Evolutionary conservation across 2,888 invertebrate genomes (phyloP), one percentile per base, ranked within the genome.

Genomic region (Catocala nupta): DNA sequence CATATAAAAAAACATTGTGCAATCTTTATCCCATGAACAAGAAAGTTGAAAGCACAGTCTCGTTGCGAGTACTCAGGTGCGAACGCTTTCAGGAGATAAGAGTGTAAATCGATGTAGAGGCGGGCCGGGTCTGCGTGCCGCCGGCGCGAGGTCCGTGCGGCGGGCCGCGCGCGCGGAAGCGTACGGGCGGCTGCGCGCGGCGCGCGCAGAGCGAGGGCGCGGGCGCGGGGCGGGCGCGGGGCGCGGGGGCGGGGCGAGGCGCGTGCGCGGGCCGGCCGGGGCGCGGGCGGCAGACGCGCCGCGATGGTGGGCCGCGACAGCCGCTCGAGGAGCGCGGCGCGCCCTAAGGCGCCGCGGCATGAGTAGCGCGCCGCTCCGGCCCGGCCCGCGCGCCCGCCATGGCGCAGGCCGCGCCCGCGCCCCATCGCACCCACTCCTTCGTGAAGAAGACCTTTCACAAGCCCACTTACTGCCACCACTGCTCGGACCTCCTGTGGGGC

Each of bases 401-500:
- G 93, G 93, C 93, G 93, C 94, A 93, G 93, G 93, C 93, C 93
- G 93, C 92, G 93, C 95, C 94, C 94, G 95, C 95, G 95, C 95
- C 95, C 90, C 95, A 95, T 93, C 94, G 94, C 94, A 95, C 95
- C 92, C 99, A 99, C 96, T 98, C 97, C 96, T 99, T 99, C 97
- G 97, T 97, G 95, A 99, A 99, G 97, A 99, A 99, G 96, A 99
- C 99, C 95, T 99, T 99, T 96, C 99, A 99, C 96, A 99, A 99
- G 96, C 99, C 99, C 93, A 99, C 99, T 88, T 99, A 99, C 96
- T 99, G 99, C 96, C 99, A 99, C 96, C 99, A 99, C 96, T 99
- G 99, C 96, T 98, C 99, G 94, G 99, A 99, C 95, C 97, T 99
- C 96, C 97, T 99, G 90, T 99, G 99, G 99, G 99, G 99, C 93